These are phyloP conservation scores for Monopterus albus DNA, from an alignment of 2,113 vertebrate genomes.

Conservation along the genomic window DNA sequence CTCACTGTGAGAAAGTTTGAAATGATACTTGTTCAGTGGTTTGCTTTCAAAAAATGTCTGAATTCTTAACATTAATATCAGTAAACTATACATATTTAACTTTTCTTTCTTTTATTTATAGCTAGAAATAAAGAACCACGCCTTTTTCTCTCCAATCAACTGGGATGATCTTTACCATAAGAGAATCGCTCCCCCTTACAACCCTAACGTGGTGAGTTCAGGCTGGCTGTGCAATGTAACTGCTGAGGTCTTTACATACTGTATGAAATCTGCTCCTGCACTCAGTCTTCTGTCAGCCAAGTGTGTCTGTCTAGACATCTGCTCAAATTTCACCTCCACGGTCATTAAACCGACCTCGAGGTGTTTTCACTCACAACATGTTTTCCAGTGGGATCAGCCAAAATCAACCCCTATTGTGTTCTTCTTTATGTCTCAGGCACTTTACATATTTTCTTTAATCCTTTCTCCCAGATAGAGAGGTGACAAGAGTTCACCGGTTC, in stretches of 20 bases:
- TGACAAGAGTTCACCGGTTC: too few relatives aligned
- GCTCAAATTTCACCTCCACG: too few relatives aligned
- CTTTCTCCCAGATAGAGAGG: too few relatives aligned
- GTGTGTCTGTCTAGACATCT: background rate
- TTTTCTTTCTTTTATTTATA: slow-evolving; percentile 63
- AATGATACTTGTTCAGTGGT: background rate
- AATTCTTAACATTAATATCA: background rate
- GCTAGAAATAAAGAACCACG: slow-evolving; percentile 95
- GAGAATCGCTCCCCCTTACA: slow-evolving; percentile 94
- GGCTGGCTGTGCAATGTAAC: background rate
- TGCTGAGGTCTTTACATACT: too few relatives aligned
- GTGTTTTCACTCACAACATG: too few relatives aligned
- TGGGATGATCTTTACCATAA: slow-evolving; percentile 98
- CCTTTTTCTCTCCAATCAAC: slow-evolving; percentile 94
- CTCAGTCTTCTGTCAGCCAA: background rate
- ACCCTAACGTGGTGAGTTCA: slow-evolving; percentile 94
- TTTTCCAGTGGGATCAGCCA: too few relatives aligned
- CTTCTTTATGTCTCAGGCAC: too few relatives aligned
- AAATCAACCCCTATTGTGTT: too few relatives aligned
- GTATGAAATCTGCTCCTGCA: too few relatives aligned
- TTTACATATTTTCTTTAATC: too few relatives aligned
- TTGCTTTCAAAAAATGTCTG: too few relatives aligned
- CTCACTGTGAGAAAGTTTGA: background rate
- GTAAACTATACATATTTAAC: background rate
- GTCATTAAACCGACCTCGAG: too few relatives aligned